A percentile compares a stretch with the other conserved stretches of the same genome.
phyloP scores from a whole-genome alignment of 2,113 vertebrate genomes.

The Phodopus roborovskii region DNA sequence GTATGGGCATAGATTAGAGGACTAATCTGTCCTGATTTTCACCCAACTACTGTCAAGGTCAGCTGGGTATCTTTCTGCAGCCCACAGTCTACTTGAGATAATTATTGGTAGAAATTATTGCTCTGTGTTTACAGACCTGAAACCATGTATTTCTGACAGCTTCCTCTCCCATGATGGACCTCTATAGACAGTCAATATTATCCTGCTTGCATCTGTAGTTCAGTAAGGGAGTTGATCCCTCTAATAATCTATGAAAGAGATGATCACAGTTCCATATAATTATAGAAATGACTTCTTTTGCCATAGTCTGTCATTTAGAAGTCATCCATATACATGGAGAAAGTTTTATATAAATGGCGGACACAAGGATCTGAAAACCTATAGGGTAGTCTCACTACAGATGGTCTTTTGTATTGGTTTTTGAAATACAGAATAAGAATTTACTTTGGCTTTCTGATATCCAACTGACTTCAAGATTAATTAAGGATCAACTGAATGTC shows the following conservation, averaged over 20 bases:
- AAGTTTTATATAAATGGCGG: not conserved
- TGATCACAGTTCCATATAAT: not conserved
- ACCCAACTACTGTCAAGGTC: not conserved
- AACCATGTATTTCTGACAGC: not conserved
- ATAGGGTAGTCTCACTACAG: not conserved
- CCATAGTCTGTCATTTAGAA: not conserved
- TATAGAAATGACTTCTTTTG: not conserved
- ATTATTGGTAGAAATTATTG: not conserved
- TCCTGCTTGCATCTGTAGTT: not conserved
- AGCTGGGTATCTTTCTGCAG: not conserved
- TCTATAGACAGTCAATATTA: not conserved
- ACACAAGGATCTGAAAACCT: not conserved
- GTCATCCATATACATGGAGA: not conserved
- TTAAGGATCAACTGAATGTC: not conserved
- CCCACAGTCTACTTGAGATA: not conserved
- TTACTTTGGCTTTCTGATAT: not conserved
- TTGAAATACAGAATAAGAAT: not conserved
- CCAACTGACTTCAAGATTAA: not conserved
- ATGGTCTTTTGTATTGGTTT: constrained; percentile 8
- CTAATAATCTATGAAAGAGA: not conserved
- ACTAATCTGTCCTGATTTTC: not conserved
- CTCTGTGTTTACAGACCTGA: not conserved
- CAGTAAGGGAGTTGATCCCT: not conserved
- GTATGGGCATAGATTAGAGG: not conserved
- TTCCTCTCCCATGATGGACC: not conserved